phyloP scores from a whole-genome alignment of 1,140 invertebrate genomes.

The Heterodera schachtii region DNA sequence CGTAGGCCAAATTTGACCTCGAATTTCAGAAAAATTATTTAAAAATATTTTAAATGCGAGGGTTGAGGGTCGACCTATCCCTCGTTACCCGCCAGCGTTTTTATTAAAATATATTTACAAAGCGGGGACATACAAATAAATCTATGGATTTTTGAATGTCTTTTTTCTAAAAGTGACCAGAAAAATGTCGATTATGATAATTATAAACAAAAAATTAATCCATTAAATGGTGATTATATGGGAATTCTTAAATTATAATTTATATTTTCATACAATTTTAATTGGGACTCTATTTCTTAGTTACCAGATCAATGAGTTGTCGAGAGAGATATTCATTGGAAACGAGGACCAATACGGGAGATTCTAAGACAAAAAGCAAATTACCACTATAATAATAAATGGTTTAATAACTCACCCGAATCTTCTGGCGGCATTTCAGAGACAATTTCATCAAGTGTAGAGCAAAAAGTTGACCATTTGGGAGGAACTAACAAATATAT shows the following conservation, averaged over 20 bases:
- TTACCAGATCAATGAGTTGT: slow-evolving; percentile 52
- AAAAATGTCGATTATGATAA: no score
- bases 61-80: no score
- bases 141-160: no score
- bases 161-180: no score
- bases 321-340: slow-evolving; percentile 50
- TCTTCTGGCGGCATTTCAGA: slow-evolving; percentile 22
- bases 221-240: no score
- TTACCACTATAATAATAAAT: background rate
- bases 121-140: no score
- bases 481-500: slow-evolving; percentile 45
- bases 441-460: slow-evolving; percentile 53
- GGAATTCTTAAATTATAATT: no score
- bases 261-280: no score
- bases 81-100: no score
- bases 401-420: slow-evolving; percentile 6
- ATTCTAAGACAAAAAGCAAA: background rate
- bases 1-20: slow-evolving; percentile 46
- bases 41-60: background rate
- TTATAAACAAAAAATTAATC: no score
- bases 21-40: background rate
- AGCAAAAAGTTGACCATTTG: slow-evolving; percentile 54
- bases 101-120: no score
- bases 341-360: slow-evolving; percentile 52
- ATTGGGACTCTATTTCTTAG: background rate